Percentiles rank a stretch among this genome's conserved stretches.
phyloP scores from a whole-genome alignment of 2,888 invertebrate species.

The Athripsodes cinereus region DNA sequence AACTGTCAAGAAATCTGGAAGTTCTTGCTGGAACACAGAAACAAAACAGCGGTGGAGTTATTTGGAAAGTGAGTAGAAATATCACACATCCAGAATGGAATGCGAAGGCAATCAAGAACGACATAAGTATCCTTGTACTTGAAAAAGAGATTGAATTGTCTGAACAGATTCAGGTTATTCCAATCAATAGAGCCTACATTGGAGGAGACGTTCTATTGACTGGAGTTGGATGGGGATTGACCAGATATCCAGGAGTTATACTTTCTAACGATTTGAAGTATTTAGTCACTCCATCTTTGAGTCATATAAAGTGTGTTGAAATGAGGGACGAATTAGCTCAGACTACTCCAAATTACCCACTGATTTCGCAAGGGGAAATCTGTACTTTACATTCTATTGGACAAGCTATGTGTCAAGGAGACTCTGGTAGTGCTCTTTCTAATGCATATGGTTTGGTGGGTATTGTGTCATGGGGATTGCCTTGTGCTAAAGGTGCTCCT shows the following conservation, averaged over 20 bases:
- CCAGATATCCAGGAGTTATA: conserved; percentile 15
- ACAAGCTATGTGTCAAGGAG: conserved; percentile 20
- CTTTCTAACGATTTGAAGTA: conserved; percentile 11
- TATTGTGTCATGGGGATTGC: conserved; percentile 20
- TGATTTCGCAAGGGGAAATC: conserved; percentile 15
- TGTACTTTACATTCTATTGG: conserved; percentile 17
- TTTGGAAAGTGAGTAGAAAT: conserved; percentile 11
- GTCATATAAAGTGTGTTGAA: conserved; percentile 8
- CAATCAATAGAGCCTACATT: conserved; percentile 6
- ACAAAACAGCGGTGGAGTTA: conserved; percentile 15
- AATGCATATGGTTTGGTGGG: conserved; percentile 15
- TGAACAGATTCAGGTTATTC: conserved; percentile 3
- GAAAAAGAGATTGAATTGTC: not conserved
- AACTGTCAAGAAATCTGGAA: conserved; percentile 15
- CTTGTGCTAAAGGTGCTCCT: conserved; percentile 18
- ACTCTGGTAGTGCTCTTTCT: conserved; percentile 20
- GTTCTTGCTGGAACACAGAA: conserved; percentile 16
- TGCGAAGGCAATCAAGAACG: conserved; percentile 11
- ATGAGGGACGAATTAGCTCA: conserved; percentile 12
- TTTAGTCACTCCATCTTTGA: conserved; percentile 9
- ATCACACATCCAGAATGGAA: conserved; percentile 16
- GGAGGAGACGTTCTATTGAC: conserved; percentile 10
- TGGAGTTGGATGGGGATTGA: conserved; percentile 20
- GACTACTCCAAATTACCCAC: conserved; percentile 7
- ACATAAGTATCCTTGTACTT: conserved; percentile 14